Percentiles rank a stretch among this genome's conserved stretches.
Evolutionary conservation across 2,797 vertebrate genomes (phyloP).

Genomic region (Anas acuta): DNA sequence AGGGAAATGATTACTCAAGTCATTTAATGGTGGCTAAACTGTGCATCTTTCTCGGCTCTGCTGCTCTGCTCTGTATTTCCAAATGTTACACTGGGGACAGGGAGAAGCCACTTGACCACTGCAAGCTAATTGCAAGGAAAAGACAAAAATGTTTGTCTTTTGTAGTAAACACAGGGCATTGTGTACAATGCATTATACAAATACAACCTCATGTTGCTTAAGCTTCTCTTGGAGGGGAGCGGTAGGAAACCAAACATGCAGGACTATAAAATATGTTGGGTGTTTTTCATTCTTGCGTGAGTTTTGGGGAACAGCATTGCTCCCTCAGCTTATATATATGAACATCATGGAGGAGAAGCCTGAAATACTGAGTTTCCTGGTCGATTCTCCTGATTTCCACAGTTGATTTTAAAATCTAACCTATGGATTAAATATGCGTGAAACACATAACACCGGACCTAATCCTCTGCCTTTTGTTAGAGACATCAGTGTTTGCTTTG

Average conservation of each 20-base stretch:
- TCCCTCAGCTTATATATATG: not conserved
- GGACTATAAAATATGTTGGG: not conserved
- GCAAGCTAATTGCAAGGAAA: not conserved
- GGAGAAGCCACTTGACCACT: not conserved
- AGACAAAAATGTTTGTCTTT: not conserved
- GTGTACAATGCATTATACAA: too few relatives aligned
- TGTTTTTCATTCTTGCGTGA: not conserved
- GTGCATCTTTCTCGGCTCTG: not conserved
- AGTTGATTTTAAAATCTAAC: not conserved
- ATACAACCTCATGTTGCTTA: not conserved
- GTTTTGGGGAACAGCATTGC: not conserved
- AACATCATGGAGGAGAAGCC: not conserved
- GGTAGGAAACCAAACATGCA: too few relatives aligned
- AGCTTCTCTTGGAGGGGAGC: not conserved
- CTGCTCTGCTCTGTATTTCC: not conserved
- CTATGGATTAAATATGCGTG: not conserved
- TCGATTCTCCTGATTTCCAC: not conserved
- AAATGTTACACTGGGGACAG: not conserved
- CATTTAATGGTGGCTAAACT: not conserved
- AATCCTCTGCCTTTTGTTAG: too few relatives aligned
- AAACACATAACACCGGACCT: not conserved
- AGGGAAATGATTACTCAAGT: not conserved
- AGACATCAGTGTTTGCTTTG: not conserved
- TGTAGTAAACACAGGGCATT: not conserved
- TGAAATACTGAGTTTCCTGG: not conserved